Evolutionary conservation across 2,797 vertebrate genomes (phyloP), one percentile per base, ranked within the genome.

Genomic region (Enteromius thamalakanensis): DNA sequence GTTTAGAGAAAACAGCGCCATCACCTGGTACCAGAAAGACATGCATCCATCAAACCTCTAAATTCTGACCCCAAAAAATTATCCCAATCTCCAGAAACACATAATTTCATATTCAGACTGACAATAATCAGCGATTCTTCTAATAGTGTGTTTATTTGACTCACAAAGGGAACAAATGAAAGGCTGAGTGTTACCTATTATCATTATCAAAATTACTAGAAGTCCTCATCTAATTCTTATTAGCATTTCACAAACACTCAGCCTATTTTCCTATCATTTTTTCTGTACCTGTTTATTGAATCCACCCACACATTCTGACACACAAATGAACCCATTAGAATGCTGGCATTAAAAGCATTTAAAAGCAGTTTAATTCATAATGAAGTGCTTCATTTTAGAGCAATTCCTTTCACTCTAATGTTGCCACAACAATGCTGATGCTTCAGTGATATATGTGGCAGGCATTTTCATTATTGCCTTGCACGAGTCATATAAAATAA

Each of bases 1-100:
- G 87, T 87, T 89, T 86, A 94, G 91, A 93, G 93, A 92, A 91
- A 93, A 93, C 90, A 94, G 90, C 91, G 91, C 94, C 93, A 94
- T 92, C 94, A 86, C 90, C 93, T 94, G 94, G 94, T 86, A 84
- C 79, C 80, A 9, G 64, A 21, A 29, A 70, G 58, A 79, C 15
- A 2, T 78, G 74, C 80, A 68, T 32, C 45, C 69, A 76, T 47
- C n/a, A 6, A 29, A 29, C 53, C 17, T 26, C 8, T 11, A 51
- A 51, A 74, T 49, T 64, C 42, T 47, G 19, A 32, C 23, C 17
- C 21, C 2, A 1, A 42, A 71, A 74, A 11, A 64, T 15, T 1
- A 23, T 51, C 6, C 26, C 1, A 37, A 8, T 49, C 40, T 32
- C 15, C n/a, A 55, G 55, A 82, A 21, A 51, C 32, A 37, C 78